Percentiles rank a stretch among this genome's conserved stretches.
Evolutionary conservation across 2,797 vertebrate species (phyloP).

Genomic region (Rhabdomys pumilio): DNA sequence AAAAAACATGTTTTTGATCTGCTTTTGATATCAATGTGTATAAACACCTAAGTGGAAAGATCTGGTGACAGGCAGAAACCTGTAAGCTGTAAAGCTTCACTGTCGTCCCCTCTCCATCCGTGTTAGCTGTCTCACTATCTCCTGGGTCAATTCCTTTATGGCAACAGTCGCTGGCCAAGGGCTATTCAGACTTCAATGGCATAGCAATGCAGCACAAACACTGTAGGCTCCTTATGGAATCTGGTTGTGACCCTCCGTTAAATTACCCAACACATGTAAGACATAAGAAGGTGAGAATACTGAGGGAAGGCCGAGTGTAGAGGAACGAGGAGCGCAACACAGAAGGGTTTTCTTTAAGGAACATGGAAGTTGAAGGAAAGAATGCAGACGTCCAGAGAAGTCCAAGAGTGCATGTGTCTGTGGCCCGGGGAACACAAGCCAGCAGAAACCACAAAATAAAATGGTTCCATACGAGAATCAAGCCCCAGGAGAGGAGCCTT

Average conservation of each 20-base stretch:
- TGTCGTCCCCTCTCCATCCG: fast-evolving
- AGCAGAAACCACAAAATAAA: not conserved
- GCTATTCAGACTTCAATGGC: not conserved
- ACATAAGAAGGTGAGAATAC: not conserved
- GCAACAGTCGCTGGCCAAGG: not conserved
- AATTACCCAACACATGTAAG: conserved; percentile 14
- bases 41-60: not conserved
- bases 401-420: not conserved
- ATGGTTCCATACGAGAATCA: not conserved
- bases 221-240: not conserved
- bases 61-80: not conserved
- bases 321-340: not conserved
- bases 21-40: conserved; percentile 24
- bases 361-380: not conserved
- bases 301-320: not conserved
- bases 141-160: not conserved
- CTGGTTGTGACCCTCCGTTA: not conserved
- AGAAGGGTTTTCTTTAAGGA: conserved; percentile 45
- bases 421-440: not conserved
- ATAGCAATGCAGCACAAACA: not conserved
- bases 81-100: not conserved
- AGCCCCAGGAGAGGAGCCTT: not conserved
- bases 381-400: not conserved
- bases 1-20: not conserved
- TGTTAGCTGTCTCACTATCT: not conserved